Evolutionary conservation across 2,888 invertebrate species (phyloP).

Genomic region (Microplitis deprimator): DNA sequence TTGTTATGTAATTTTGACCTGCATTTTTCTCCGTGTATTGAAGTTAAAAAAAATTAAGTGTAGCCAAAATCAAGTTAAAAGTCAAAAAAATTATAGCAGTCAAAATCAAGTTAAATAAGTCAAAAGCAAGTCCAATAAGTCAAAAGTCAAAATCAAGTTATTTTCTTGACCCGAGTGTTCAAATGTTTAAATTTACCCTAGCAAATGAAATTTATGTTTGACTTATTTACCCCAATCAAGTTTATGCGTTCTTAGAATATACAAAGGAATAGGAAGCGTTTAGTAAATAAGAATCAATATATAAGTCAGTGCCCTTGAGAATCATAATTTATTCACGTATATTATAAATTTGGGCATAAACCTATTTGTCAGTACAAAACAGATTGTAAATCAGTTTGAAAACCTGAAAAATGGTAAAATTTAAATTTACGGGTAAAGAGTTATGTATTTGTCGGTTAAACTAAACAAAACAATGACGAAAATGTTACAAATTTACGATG

Average conservation of each 20-base stretch:
- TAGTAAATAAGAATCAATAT: not conserved
- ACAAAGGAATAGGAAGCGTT: not conserved
- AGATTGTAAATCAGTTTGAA: not conserved
- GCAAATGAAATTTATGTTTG: not conserved
- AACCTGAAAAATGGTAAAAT: not conserved
- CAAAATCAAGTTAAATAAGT: no score
- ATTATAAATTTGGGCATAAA: not conserved
- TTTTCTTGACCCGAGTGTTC: no score
- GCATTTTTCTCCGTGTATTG: no score
- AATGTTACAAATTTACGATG: conserved; percentile 27
- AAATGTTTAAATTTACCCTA: not conserved
- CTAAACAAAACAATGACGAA: not conserved
- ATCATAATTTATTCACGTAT: not conserved
- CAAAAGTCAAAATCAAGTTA: no score
- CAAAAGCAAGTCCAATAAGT: no score
- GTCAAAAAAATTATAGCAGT: no score
- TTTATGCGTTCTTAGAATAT: not conserved
- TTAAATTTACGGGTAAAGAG: not conserved
- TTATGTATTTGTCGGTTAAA: not conserved
- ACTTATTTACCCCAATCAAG: not conserved
- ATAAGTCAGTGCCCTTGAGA: not conserved
- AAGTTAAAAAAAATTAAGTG: no score
- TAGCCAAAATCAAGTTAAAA: no score
- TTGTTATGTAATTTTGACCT: no score
- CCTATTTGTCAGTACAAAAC: not conserved